Base-by-base conservation (phyloP, 2,113 vertebrate genomes). In the Phycodurus eques region DNA sequence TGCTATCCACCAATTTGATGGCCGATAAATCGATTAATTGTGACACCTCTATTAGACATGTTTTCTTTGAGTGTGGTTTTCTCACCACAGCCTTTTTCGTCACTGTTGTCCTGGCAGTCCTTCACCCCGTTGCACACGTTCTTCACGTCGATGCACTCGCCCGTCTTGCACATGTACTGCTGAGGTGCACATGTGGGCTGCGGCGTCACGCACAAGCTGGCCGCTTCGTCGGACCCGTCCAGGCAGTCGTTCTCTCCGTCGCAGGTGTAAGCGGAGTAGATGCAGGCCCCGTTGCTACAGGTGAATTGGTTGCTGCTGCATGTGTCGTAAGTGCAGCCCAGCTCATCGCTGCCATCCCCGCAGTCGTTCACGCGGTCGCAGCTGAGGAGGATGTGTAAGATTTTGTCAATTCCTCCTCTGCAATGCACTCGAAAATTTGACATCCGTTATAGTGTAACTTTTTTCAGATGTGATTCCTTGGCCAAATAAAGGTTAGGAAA, bases 71-170 rank as follows among this genome's bases (percentile, higher is more conserved):
- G 43, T 54, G 59, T 4, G 3, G 4, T 56, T 31, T 14, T 80
- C 95, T 95, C 92, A 98, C 96, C 90, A 10, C 96, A 98, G 75
- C 95, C 95, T 77, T 94, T 94, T 69, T 98, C 96, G 13, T 98
- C 96, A 46, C 95, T 97, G 93, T 94, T 91, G 81, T 98, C 96
- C 63, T 84, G 88, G 91, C 96, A 98, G 87, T 98, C 95, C 70
- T 92, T 93, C 79, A 94, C 88, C 73, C 93, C 88, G 77, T 98
- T 94, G 90, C 96, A 98, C 8, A 98, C 95, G 85, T 93, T 94
- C 73, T 56, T 88, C 62, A 74, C 60, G 47, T 95, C 94, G 59
- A 98, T 93, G 67, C 96, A 98, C 78, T 96, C 92, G 42, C 95
- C 95, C 51, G 92, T 95, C 79, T 86, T 92, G 90, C 96, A 98